Evolutionary conservation across 2,888 invertebrate species (phyloP).

Genomic region (Diarsia rubi): DNA sequence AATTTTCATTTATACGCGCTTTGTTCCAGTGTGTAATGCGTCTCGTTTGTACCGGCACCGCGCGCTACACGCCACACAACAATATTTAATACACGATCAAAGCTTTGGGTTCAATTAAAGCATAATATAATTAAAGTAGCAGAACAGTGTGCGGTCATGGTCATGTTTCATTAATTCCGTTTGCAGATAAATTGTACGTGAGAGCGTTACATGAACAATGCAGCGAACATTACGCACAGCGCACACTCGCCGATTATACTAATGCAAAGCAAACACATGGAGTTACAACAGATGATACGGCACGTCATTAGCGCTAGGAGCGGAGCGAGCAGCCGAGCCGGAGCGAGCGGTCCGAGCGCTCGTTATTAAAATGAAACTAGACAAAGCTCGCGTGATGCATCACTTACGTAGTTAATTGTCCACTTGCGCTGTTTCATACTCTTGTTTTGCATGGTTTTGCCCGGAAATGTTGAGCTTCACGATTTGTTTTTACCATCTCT

Average conservation of each 20-base stretch:
- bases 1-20: constrained; percentile 61
- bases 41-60: constrained; percentile 23
- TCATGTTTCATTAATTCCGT: constrained; percentile 10
- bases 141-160: not conserved
- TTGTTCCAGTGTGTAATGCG: constrained; percentile 49
- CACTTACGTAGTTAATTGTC: constrained; percentile 60
- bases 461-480: not conserved
- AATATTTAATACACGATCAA: not conserved
- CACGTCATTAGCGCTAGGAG: constrained; percentile 50
- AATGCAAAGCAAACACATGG: constrained; percentile 42
- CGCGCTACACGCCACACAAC: not conserved
- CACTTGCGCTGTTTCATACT: constrained; percentile 40
- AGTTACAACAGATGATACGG: constrained; percentile 37
- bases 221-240: constrained; percentile 1
- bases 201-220: constrained; percentile 11
- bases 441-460: constrained; percentile 1
- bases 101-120: constrained; percentile 5
- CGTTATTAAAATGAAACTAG: constrained; percentile 59
- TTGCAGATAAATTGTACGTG: constrained; percentile 15
- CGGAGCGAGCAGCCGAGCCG: constrained; percentile 20
- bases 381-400: constrained; percentile 52
- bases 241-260: constrained; percentile 31
- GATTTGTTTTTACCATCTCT: not conserved
- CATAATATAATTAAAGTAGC: constrained; percentile 1
- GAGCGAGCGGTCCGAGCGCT: constrained; percentile 46